A percentile compares a stretch with the other conserved stretches of the same genome.
These are phyloP conservation scores for Parnassius apollo DNA, from an alignment of 2,888 invertebrate species.

Conservation along the genomic window DNA sequence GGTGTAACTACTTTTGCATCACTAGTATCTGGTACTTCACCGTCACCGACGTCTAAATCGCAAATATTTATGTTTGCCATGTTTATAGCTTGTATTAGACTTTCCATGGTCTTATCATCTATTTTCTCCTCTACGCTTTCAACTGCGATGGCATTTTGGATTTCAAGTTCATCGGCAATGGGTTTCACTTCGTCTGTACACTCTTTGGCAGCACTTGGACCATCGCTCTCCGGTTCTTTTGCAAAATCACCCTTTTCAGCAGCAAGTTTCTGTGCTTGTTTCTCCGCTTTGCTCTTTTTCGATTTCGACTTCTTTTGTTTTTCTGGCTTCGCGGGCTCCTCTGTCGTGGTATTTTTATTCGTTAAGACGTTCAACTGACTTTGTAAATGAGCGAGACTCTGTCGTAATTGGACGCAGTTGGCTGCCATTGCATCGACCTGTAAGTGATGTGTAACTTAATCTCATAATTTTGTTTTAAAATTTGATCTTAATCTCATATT, in stretches of 20 bases:
- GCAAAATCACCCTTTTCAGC: slow-evolving; percentile 36
- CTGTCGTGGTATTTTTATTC: slow-evolving; percentile 45
- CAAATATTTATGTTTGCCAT: slow-evolving; percentile 57
- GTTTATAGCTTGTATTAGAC: slow-evolving; percentile 61
- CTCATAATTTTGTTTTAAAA: too few species aligned
- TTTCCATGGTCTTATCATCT: slow-evolving; percentile 59
- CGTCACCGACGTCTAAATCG: slow-evolving; percentile 49
- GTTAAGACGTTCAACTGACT: slow-evolving; percentile 77
- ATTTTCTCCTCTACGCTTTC: slow-evolving; percentile 43
- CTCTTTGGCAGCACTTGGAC: slow-evolving; percentile 19
- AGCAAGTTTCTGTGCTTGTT: slow-evolving; percentile 43
- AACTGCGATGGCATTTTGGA: slow-evolving; percentile 32
- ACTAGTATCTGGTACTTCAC: slow-evolving; percentile 36
- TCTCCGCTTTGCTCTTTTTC: slow-evolving; percentile 60
- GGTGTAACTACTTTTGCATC: neutral
- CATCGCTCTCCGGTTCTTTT: slow-evolving; percentile 37
- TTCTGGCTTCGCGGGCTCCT: slow-evolving; percentile 61
- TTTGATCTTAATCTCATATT: too few species aligned
- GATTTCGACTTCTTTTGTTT: slow-evolving; percentile 67
- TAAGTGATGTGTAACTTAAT: neutral
- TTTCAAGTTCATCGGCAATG: slow-evolving; percentile 34
- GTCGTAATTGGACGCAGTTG: slow-evolving; percentile 81
- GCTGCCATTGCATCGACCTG: slow-evolving; percentile 83
- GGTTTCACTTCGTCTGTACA: slow-evolving; percentile 29
- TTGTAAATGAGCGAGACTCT: slow-evolving; percentile 82